Evolutionary conservation across 2,113 vertebrate species (phyloP).

Genomic region (Pimephales promelas): DNA sequence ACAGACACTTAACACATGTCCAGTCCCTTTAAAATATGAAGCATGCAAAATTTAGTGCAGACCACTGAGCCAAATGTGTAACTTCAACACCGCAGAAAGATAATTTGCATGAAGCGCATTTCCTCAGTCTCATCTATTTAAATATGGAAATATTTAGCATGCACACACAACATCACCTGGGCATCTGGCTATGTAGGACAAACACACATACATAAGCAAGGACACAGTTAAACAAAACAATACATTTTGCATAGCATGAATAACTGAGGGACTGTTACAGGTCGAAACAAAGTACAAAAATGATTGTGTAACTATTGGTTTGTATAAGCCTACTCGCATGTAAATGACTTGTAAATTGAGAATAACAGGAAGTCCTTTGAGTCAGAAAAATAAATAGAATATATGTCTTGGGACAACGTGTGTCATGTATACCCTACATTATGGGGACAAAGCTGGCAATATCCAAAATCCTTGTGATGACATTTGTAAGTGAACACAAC

Average conservation of each 20-base stretch:
- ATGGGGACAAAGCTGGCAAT: too few relatives aligned
- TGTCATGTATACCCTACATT: too few relatives aligned
- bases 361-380: neutral
- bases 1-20: neutral
- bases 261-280: neutral
- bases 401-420: too few relatives aligned
- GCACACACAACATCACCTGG: neutral
- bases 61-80: neutral
- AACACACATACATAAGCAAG: neutral
- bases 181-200: conserved; percentile 24
- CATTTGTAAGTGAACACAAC: neutral
- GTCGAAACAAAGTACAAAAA: neutral
- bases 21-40: neutral
- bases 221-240: neutral
- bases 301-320: neutral
- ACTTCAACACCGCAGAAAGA: neutral
- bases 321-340: neutral
- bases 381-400: neutral
- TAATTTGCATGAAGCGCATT: conserved; percentile 4
- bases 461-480: too few relatives aligned
- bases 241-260: neutral
- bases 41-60: neutral
- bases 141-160: conserved; percentile 16
- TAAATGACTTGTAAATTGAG: neutral
- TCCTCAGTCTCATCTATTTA: neutral